Conservation (phyloP, 1,140 invertebrate species). For the Nymphalis io region DNA sequence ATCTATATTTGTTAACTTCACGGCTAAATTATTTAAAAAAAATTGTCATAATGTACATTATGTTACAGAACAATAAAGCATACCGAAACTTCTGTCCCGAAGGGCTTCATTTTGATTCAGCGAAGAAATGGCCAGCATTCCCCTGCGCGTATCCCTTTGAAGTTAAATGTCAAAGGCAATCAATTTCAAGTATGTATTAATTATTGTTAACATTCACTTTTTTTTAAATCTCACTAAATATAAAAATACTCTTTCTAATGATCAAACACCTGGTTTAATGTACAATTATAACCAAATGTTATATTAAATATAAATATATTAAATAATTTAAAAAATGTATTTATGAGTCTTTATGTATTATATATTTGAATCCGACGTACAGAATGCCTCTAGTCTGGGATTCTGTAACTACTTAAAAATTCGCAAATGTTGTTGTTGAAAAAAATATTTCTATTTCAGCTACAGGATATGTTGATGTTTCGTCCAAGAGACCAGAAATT, state of each 20-base stretch:
- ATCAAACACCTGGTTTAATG: too few species aligned
- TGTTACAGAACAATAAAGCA: constrained; percentile 46
- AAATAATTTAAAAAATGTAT: too few species aligned
- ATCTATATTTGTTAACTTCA: neutral
- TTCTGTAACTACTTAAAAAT: neutral
- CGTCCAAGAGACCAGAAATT: neutral
- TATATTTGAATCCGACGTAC: too few species aligned
- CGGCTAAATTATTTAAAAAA: neutral
- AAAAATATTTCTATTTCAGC: neutral
- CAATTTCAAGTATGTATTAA: constrained; percentile 39
- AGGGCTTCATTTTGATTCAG: constrained; percentile 35
- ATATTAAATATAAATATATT: too few species aligned
- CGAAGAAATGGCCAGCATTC: constrained; percentile 44
- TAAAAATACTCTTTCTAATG: too few species aligned
- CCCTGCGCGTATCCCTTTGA: constrained; percentile 53
- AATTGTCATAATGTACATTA: neutral
- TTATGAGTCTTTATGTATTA: too few species aligned
- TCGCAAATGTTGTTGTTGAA: neutral
- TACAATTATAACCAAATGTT: too few species aligned
- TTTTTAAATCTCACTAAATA: too few species aligned
- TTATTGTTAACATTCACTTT: neutral
- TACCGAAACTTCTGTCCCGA: constrained; percentile 48
- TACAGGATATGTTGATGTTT: neutral
- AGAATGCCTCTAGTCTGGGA: too few species aligned
- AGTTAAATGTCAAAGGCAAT: constrained; percentile 43